These are phyloP conservation scores for Phataginus tricuspis DNA, from an alignment of 2,797 vertebrate species.

Conservation along the genomic window DNA sequence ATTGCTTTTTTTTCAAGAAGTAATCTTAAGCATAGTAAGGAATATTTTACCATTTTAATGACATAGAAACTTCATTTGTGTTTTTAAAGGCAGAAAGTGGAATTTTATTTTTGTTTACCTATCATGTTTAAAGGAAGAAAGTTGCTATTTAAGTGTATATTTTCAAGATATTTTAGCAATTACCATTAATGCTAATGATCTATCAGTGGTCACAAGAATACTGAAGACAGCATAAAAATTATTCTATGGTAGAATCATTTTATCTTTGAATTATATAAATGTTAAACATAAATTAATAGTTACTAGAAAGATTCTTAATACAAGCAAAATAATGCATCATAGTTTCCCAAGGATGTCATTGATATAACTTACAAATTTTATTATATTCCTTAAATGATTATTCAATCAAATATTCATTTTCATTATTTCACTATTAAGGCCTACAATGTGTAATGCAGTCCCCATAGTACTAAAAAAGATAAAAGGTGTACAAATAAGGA, in stretches of 20 bases:
- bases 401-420: background rate
- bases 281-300: background rate
- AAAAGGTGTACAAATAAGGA: background rate
- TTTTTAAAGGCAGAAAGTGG: background rate
- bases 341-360: background rate
- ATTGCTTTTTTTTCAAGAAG: background rate
- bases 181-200: background rate
- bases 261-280: background rate
- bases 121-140: background rate
- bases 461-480: background rate
- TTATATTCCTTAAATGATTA: background rate
- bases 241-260: background rate
- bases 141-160: background rate
- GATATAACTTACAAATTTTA: background rate
- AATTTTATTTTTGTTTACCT: conserved; percentile 15
- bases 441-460: background rate
- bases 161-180: background rate
- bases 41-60: background rate
- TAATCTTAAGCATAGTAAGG: background rate
- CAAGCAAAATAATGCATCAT: background rate
- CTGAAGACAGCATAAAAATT: background rate
- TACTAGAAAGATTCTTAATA: background rate
- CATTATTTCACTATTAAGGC: background rate
- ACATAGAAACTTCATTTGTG: background rate
- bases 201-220: background rate